phyloP scores from a whole-genome alignment of 2,888 invertebrate genomes.

The Parnassius orleans region DNA sequence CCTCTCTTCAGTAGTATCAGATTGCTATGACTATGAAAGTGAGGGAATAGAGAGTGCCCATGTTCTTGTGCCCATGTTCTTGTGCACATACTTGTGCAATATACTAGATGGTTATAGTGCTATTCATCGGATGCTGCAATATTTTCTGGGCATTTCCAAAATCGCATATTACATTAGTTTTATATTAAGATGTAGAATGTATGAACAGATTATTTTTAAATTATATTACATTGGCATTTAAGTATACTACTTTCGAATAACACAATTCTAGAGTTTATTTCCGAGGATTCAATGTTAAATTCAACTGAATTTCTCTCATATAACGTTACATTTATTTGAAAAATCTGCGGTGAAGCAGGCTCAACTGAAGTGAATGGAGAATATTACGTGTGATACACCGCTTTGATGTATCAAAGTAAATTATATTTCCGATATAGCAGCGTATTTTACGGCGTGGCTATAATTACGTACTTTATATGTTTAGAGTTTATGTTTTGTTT shows the following conservation, averaged over 20 bases:
- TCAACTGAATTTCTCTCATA: constrained; percentile 29
- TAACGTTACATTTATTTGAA: constrained; percentile 36
- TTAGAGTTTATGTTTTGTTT: constrained; percentile 3
- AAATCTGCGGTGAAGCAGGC: constrained; percentile 32
- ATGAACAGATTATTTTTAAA: neutral
- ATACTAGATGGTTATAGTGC: too few species aligned
- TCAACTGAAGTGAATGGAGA: constrained; percentile 41
- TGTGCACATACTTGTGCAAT: too few species aligned
- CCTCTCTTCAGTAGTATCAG: too few species aligned
- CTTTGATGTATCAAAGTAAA: constrained; percentile 55
- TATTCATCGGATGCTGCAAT: too few species aligned
- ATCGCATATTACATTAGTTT: too few species aligned
- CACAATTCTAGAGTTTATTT: constrained; percentile 22
- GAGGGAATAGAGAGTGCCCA: too few species aligned
- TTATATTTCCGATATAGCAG: constrained; percentile 41
- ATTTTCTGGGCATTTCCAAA: too few species aligned
- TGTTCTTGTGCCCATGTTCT: too few species aligned
- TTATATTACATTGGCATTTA: neutral
- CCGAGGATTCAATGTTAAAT: constrained; percentile 26
- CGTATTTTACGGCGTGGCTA: constrained; percentile 27
- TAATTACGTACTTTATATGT: constrained; percentile 37
- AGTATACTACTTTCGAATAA: constrained; percentile 18
- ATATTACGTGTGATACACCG: constrained; percentile 38
- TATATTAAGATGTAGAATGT: too few species aligned
- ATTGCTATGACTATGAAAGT: too few species aligned